phyloP scores from a whole-genome alignment of 2,888 invertebrate species.

The Tetragnatha montana region DNA sequence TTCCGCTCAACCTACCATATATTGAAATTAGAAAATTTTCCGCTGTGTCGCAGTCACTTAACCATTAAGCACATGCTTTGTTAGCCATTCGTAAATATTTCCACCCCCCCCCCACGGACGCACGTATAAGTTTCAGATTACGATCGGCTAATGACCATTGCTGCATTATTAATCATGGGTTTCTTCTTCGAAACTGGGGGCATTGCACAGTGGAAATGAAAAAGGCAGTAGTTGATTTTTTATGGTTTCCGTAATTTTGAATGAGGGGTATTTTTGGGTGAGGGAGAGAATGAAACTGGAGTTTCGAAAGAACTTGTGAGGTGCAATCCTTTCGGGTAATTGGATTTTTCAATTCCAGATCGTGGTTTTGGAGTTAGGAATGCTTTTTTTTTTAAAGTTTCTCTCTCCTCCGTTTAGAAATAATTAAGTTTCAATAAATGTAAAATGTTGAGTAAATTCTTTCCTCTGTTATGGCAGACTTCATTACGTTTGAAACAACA shows the following conservation, averaged over 20 bases:
- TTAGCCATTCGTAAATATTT: constrained; percentile 36
- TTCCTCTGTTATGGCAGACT: too few relatives aligned
- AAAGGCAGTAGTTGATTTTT: not conserved
- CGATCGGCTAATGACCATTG: constrained; percentile 28
- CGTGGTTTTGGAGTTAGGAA: too few relatives aligned
- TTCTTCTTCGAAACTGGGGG: not conserved
- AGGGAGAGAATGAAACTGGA: not conserved
- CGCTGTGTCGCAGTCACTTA: not conserved
- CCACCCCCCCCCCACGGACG: constrained; percentile 7
- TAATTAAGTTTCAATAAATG: too few relatives aligned
- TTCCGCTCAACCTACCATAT: not conserved
- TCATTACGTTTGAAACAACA: too few relatives aligned
- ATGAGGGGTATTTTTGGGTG: not conserved
- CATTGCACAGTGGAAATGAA: not conserved
- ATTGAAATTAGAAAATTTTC: constrained; percentile 26
- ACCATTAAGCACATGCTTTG: constrained; percentile 33
- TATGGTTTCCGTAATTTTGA: not conserved
- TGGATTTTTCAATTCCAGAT: not conserved
- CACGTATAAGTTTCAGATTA: constrained; percentile 45
- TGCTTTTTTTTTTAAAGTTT: too few relatives aligned
- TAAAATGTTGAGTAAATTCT: too few relatives aligned
- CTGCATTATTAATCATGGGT: constrained; percentile 13
- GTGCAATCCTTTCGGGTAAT: not conserved
- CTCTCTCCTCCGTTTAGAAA: too few relatives aligned
- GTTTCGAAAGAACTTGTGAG: not conserved